Evolutionary conservation across 2,797 vertebrate genomes (phyloP).

Genomic region (Peromyscus attwateri): DNA sequence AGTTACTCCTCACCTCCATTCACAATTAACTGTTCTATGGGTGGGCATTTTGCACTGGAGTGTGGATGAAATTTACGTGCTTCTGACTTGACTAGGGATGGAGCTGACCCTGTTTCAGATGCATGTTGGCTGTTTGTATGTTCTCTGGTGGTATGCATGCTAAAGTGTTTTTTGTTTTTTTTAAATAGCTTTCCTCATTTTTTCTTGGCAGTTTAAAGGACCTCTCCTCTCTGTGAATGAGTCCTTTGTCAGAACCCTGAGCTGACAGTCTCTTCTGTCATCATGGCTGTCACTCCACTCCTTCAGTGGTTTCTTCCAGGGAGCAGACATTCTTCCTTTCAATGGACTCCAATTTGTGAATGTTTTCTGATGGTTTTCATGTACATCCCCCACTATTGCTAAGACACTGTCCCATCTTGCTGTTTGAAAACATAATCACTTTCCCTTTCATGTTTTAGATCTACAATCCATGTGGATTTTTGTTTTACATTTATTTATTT

Average conservation of each 20-base stretch:
- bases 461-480: neutral
- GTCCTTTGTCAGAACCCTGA: slow-evolving; percentile 64
- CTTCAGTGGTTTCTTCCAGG: slow-evolving; percentile 52
- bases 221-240: slow-evolving; percentile 72
- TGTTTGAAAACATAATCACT: slow-evolving; percentile 17
- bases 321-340: slow-evolving; percentile 68
- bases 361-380: slow-evolving; percentile 9
- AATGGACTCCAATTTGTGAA: neutral
- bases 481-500: neutral
- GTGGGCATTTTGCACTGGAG: neutral
- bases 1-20: neutral
- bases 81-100: neutral
- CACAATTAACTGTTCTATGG: neutral
- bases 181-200: neutral
- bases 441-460: slow-evolving; percentile 12
- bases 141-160: neutral
- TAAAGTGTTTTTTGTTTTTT: neutral
- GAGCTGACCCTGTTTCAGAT: neutral
- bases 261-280: slow-evolving; percentile 33
- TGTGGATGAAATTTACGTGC: neutral
- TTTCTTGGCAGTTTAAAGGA: slow-evolving; percentile 51
- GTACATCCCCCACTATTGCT: neutral
- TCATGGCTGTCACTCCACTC: slow-evolving; percentile 28
- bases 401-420: slow-evolving; percentile 16
- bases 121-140: neutral